These are phyloP conservation scores for Dasyprocta punctata DNA, from an alignment of 2,113 vertebrate species.

Conservation along the genomic window DNA sequence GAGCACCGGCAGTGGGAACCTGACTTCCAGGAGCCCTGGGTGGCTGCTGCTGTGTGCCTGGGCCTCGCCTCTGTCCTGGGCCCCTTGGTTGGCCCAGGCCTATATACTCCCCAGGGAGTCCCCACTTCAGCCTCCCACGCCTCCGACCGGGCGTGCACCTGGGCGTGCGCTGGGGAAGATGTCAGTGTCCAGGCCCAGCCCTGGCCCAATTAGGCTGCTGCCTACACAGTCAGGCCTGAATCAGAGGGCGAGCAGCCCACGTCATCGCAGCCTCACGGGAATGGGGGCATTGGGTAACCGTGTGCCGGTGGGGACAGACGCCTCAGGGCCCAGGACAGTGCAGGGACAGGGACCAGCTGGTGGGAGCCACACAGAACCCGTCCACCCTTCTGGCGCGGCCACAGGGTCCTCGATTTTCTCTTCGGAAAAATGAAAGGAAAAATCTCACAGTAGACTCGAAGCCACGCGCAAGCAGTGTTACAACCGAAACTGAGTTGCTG, in stretches of 20 bases:
- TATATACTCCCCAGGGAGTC: slow-evolving; percentile 35
- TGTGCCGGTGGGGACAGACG: neutral
- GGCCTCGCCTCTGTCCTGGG: neutral
- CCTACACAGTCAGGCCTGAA: neutral
- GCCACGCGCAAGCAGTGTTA: neutral
- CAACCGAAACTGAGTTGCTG: neutral
- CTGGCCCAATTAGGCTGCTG: neutral
- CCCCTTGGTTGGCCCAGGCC: neutral
- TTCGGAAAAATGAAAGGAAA: neutral
- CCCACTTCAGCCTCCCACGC: slow-evolving; percentile 9
- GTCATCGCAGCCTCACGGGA: neutral
- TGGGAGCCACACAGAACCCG: neutral
- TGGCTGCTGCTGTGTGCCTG: neutral
- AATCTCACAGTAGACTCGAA: neutral
- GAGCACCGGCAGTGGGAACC: neutral
- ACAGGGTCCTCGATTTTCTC: neutral
- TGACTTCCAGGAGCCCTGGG: neutral
- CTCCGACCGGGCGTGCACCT: neutral
- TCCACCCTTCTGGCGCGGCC: neutral
- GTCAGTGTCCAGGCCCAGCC: neutral
- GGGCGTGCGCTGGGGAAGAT: neutral
- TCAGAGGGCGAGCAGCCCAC: slow-evolving; percentile 32
- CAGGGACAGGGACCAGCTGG: neutral
- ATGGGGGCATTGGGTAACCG: neutral
- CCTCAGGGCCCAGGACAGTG: neutral